phyloP scores from a whole-genome alignment of 2,888 invertebrate species.

The Drosophila kuntzei region DNA sequence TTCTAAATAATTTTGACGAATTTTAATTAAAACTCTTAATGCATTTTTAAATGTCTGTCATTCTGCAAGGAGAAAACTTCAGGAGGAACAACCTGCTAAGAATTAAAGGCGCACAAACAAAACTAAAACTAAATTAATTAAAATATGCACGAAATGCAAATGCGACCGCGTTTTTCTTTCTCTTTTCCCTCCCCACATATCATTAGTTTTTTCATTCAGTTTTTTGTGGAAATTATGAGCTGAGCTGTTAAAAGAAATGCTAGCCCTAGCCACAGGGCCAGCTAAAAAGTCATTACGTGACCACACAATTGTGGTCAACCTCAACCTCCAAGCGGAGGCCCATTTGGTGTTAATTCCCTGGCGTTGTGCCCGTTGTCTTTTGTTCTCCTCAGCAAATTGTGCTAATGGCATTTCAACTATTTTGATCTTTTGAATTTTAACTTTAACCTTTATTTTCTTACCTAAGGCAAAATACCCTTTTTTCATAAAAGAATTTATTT shows the following conservation, averaged over 20 bases:
- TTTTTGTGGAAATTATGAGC: constrained; percentile 51
- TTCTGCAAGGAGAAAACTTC: neutral
- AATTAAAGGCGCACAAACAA: constrained; percentile 28
- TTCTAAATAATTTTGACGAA: constrained; percentile 32
- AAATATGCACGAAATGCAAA: constrained; percentile 42
- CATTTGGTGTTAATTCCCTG: constrained; percentile 38
- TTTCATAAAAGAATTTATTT: too few relatives aligned
- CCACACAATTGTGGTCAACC: constrained; percentile 66
- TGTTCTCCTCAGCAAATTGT: constrained; percentile 29
- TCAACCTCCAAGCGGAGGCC: constrained; percentile 11
- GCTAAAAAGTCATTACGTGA: constrained; percentile 67
- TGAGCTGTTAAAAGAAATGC: constrained; percentile 29
- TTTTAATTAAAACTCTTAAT: constrained; percentile 74
- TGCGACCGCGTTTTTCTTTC: constrained; percentile 6
- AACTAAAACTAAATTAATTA: constrained; percentile 49
- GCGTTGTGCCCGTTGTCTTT: constrained; percentile 8
- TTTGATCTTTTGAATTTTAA: constrained; percentile 47
- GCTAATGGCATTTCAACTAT: constrained; percentile 68
- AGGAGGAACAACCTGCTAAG: neutral
- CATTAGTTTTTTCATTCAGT: constrained; percentile 33
- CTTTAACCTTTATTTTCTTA: constrained; percentile 18
- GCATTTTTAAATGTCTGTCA: constrained; percentile 68
- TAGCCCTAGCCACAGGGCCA: constrained; percentile 10
- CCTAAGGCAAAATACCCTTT: constrained; percentile 29
- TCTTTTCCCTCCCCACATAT: constrained; percentile 10